These are phyloP conservation scores for Arvicanthis niloticus DNA, from an alignment of 2,113 vertebrate species.

Conservation along the genomic window DNA sequence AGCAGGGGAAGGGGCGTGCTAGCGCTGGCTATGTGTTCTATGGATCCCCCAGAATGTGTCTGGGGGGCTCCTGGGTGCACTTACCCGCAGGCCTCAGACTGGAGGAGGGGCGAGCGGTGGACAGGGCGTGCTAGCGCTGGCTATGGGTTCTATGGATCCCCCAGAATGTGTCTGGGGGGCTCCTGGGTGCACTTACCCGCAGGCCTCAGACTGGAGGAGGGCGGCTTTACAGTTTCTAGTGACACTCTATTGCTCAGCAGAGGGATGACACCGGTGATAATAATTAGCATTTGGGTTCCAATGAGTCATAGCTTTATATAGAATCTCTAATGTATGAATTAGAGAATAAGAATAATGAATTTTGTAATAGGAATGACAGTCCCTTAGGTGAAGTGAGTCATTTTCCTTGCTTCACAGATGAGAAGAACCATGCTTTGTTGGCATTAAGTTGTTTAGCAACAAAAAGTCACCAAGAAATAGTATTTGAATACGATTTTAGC, in stretches of 20 bases:
- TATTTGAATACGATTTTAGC: not conserved
- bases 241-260: not conserved
- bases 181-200: no score
- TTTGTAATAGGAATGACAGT: not conserved
- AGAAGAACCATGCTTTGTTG: not conserved
- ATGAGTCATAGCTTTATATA: not conserved
- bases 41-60: no score
- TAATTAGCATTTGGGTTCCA: not conserved
- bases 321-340: not conserved
- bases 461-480: not conserved
- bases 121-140: no score
- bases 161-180: no score
- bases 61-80: no score
- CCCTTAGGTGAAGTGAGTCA: fast-evolving
- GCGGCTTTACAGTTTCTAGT: not conserved
- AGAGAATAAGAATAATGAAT: not conserved
- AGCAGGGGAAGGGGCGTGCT: no score
- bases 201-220: no score
- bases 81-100: no score
- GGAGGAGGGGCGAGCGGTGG: no score
- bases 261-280: not conserved
- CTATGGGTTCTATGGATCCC: no score
- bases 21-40: no score
- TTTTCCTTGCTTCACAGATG: not conserved
- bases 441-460: not conserved